Evolutionary conservation across 2,888 invertebrate species (phyloP), one percentile per base, ranked within the genome.

Genomic region (Vanessa cardui): DNA sequence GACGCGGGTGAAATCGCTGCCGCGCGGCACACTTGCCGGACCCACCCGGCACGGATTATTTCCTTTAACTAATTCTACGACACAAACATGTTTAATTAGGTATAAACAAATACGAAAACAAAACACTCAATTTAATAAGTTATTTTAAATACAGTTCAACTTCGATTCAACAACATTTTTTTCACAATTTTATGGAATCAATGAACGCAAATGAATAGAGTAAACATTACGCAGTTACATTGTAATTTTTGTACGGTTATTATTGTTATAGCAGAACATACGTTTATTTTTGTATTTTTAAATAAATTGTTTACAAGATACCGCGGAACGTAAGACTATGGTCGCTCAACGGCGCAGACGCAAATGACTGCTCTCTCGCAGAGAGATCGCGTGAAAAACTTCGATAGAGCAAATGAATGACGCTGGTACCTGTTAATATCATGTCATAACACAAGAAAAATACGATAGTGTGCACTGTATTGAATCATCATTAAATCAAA

Each of bases 331-430:
- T 78, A 78, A 85, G 81, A 80, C 85, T 86, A 81, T 82, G 79
- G 76, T 78, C 79, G 83, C 71, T 58, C 62, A 66, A 58, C 77
- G 77, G 80, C 87, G 86, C 88, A 83, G 76, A 79, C 88, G 86
- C 86, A 82, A 74, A 70, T 81, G 83, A 90, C 91, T 91, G 90
- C 82, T 90, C 90, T 90, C 88, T 87, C 80, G 82, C 77, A 80
- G 91, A 88, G 92, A 92, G 91, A 92, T 92, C 91, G 90, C 90
- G 88, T 90, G 91, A 88, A 91, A 90, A 90, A 87, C 87, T 80
- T 80, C 85, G 75, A 78, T 87, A 85, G 81, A 86, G 83, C 88
- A 89, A 86, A 82, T 84, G 84, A 83, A 84, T 84, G 85, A 78
- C 80, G 78, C 76, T 45, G 54, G 62, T 62, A 59, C 21, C 63